Base-by-base conservation (phyloP, 2,888 invertebrate genomes). In the Coelogynopora nodosa region DNA sequence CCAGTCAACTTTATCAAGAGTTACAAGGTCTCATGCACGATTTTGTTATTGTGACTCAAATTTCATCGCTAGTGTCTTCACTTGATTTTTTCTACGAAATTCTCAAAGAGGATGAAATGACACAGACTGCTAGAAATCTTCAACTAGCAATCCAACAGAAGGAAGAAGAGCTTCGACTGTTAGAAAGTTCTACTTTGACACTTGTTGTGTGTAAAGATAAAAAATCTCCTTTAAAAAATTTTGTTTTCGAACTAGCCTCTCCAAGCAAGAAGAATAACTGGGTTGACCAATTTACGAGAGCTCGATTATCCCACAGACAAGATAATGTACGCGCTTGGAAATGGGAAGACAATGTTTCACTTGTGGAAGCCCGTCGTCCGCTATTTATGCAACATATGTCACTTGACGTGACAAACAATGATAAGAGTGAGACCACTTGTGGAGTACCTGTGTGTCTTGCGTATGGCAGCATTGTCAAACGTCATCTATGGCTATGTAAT, bases 141-240 rank as follows among this genome's bases (percentile, higher is more conserved):
- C 84, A 84, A 80, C n/a, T 26, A 23, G 67, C 31, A 23, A 84
- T 84, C 27, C 84, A 84, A 80, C 31, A 84, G n/a, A 84, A 84
- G 31, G 30, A 49, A 31, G 31, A 27, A 1, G 67, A 84, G 27
- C 30, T 49, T 26, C 84, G 84, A n/a, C 23, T 84, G 31, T 26
- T 80, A 26, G 23, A 84, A 5, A 27, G 23, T 80, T 80, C 81
- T 13, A 27, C 81, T 13, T 80, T 80, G 23, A 80, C 23, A 80
- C 23, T 80, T 13, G 23, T 80, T n/a, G 23, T 28, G 10, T 13
- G 10, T 13, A 80, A 80, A 80, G 23, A 27, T 5, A 80, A 80
- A n/a, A 80, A n/a, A 5, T 5, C 23, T 5, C 5, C 23, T 80
- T 5, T 23, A 5, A 80, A 10, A 5, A 80, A n/a, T 10, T 80